These are phyloP conservation scores for Idaea dimidiata DNA, from an alignment of 2,888 invertebrate species.

Conservation along the genomic window DNA sequence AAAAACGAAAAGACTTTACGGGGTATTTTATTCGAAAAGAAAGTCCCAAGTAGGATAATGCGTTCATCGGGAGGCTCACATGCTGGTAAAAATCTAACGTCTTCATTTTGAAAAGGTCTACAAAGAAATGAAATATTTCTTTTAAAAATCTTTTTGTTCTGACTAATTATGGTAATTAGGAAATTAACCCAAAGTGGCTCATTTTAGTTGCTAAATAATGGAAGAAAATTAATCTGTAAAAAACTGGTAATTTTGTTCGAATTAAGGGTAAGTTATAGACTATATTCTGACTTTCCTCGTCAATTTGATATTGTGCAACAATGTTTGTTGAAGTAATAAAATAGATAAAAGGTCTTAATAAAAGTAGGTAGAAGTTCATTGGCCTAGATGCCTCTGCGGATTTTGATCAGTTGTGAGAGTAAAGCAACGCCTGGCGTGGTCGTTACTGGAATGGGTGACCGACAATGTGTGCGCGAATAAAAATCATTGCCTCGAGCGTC, in stretches of 20 bases:
- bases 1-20: conserved; percentile 37
- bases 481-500: too few species aligned
- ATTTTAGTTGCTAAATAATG: not conserved
- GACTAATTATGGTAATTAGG: conserved; percentile 3
- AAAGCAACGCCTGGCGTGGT: too few species aligned
- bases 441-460: too few species aligned
- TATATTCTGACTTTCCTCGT: not conserved
- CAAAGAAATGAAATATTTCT: conserved; percentile 12
- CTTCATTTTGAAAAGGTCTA: conserved; percentile 31
- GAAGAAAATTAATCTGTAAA: not conserved
- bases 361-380: too few species aligned
- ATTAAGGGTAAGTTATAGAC: not conserved
- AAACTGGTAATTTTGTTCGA: not conserved
- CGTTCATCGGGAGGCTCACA: conserved; percentile 42
- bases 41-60: conserved; percentile 42
- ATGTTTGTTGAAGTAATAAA: not conserved
- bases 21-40: conserved; percentile 51
- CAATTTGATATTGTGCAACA: not conserved
- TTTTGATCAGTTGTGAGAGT: too few species aligned
- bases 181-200: conserved; percentile 2
- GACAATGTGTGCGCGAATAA: too few species aligned
- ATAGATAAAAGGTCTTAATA: not conserved
- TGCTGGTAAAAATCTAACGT: conserved; percentile 38
- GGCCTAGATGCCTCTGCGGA: too few species aligned
- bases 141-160: not conserved